Evolutionary conservation across 2,797 vertebrate genomes (phyloP), one percentile per base, ranked within the genome.

Genomic region (Margarornis squamiger): DNA sequence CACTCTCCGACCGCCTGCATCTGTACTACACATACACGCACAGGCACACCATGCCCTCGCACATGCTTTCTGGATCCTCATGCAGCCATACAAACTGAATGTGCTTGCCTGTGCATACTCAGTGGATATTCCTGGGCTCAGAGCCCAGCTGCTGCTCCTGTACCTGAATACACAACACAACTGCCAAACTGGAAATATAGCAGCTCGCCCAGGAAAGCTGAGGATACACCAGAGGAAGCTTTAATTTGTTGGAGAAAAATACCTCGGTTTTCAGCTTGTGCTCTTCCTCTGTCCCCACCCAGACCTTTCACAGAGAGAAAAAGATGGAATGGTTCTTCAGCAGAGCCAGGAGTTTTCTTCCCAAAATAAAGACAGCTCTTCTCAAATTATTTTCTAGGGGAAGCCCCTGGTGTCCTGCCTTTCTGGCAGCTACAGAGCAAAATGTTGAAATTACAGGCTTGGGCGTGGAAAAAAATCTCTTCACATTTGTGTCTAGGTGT

Each of bases 361-460:
- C 89, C 36, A 46, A 97, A 97, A 96, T 84, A 86, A 86, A 81
- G 79, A 38, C 70, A 90, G 79, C 77, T 93, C 41, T 91, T 32
- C 91, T 95, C 49, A 46, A 74, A 80, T 88, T 93, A 57, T 95
- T 83, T 91, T 74, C 93, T 73, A 51, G 70, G 80, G 88, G 85
- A 92, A 94, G 84, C 83, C 80, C 61, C 52, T 39, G 65, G 58
- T 59, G 51, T 95, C 90, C 89, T 77, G 51, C 88, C 91, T 92
- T 79, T 96, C 85, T 96, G 87, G 93, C 93, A 96, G 91, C 76
- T 74, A 86, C 96, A 91, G 86, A 94, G 74, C 79, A 32, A 96
- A 96, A 94, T 88, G 89, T 83, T 95, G 88, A 86, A 94, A 90
- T 94, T 94, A 34, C 95, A 94, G 90, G 45, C 61, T 88, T 78